Base-by-base conservation (phyloP, 2,113 vertebrate species). In the Oryctolagus cuniculus region DNA sequence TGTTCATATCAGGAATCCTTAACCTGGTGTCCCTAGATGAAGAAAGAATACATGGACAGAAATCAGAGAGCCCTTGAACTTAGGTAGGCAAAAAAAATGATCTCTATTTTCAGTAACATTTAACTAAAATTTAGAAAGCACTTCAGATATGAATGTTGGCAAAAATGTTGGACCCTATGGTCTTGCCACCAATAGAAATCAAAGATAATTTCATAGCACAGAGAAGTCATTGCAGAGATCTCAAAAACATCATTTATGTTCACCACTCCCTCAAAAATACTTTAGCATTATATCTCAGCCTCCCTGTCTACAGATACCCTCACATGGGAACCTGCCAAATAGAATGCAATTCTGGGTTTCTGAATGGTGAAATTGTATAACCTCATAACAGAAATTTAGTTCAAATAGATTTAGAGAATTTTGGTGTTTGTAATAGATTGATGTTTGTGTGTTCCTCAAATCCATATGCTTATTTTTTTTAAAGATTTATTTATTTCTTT, bases 81-180 rank as follows among this genome's bases (percentile, higher is more conserved):
- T 87, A 4, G 84, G 53, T 66, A 74, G 21, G 13, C 80, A 27
- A 81, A 91, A 75, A 53, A 36, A 5, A 77, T 49, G 4, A 61
- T 84, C 29, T 87, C 61, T 90, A 61, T 90, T 85, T 94, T 92
- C n/a, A 95, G 24, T 24, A 89, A 89, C 1, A 67, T 93, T 91
- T 74, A 94, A 83, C 31, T 55, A 51, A 87, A 88, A 85, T 49
- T 88, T 78, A 82, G 13, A 64, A 95, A 73, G 24, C 75, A n/a
- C 17, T 87, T 55, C 3, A 49, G 44, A 4, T 91, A 74, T 53
- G 31, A 91, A 63, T 90, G 49, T 55, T 81, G 44, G 15, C 49
- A 93, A 89, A 91, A 84, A 90, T 90, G 19, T 84, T 87, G 63
- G 25, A 91, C 29, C 10, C 72, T 91, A 2, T 97, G 88, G 87